phyloP scores from a whole-genome alignment of 1,140 invertebrate species.

The Linepithema humile region DNA sequence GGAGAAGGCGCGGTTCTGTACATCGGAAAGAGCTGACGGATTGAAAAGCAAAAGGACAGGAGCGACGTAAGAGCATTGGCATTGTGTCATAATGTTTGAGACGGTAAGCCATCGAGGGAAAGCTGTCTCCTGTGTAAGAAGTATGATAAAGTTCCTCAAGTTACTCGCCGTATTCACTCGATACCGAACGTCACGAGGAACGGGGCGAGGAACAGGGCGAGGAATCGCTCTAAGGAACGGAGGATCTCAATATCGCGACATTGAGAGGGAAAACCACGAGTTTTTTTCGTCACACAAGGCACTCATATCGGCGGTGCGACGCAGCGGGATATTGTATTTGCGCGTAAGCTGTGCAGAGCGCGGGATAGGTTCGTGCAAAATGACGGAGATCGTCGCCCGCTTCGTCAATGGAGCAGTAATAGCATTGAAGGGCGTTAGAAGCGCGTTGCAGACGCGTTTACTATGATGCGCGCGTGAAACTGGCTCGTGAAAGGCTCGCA shows the following conservation, averaged over 20 bases:
- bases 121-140: constrained; percentile 9
- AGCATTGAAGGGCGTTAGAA: constrained; percentile 28
- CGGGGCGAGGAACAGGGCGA: no score
- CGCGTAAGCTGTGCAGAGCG: no score
- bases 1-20: not conserved
- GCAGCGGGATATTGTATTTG: no score
- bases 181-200: not conserved
- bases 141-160: constrained; percentile 30
- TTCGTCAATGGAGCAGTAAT: constrained; percentile 30
- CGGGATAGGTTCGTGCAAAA: not conserved
- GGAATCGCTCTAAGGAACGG: not conserved
- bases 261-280: not conserved
- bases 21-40: constrained; percentile 10
- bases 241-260: not conserved
- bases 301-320: not conserved
- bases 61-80: not conserved
- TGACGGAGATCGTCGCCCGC: constrained; percentile 6
- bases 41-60: not conserved
- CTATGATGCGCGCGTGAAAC: not conserved
- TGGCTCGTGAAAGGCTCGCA: constrained; percentile 24
- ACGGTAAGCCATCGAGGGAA: not conserved
- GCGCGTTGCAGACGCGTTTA: constrained; percentile 8
- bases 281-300: not conserved
- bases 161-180: not conserved
- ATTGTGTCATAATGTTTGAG: constrained; percentile 36